phyloP scores from a whole-genome alignment of 2,888 invertebrate genomes.

The Quadroppia sp. region DNA sequence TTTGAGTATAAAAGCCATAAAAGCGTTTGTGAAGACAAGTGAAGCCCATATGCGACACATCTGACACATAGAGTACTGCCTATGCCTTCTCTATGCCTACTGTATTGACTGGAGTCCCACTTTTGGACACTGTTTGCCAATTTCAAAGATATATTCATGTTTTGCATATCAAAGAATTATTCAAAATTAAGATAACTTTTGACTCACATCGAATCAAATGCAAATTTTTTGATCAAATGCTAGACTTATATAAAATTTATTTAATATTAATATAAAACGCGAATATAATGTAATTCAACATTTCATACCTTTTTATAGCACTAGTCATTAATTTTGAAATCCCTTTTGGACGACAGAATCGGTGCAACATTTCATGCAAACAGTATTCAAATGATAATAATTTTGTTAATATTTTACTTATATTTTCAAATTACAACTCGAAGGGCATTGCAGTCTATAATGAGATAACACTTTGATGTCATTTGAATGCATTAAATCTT shows the following conservation, averaged over 20 bases:
- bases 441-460: too few species aligned
- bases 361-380: too few species aligned
- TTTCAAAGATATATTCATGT: not conserved
- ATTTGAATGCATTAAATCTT: too few species aligned
- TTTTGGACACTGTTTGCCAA: not conserved
- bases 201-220: not conserved
- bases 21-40: not conserved
- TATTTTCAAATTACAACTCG: too few species aligned
- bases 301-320: not conserved
- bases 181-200: not conserved
- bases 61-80: too few species aligned
- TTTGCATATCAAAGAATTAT: not conserved
- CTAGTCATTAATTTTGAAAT: not conserved
- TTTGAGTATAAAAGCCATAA: not conserved
- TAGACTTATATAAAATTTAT: too few species aligned
- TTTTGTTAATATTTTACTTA: too few species aligned
- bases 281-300: not conserved
- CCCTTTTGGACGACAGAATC: too few species aligned
- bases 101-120: not conserved
- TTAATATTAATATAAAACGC: not conserved
- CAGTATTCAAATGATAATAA: too few species aligned
- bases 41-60: slow-evolving; percentile 19
- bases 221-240: not conserved
- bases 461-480: too few species aligned
- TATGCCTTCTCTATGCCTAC: not conserved